Conservation (phyloP, 2,888 invertebrate genomes). For the Nomada lathburiana region DNA sequence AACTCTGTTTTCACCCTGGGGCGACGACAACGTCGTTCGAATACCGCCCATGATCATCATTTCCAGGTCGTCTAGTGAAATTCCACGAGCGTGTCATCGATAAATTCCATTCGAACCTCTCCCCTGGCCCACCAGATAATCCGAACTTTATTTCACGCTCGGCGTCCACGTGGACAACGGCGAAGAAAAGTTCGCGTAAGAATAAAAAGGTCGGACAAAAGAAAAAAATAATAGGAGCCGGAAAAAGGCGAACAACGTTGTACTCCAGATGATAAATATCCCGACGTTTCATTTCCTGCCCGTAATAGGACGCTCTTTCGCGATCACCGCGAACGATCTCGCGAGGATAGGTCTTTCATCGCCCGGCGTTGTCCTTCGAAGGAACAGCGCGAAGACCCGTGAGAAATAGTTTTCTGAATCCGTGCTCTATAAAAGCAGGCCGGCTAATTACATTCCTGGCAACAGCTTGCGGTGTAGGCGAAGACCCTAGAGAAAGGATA, state of each 20-base stretch:
- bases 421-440: slow-evolving; percentile 43
- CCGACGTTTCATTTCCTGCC: slow-evolving; percentile 72
- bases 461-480: slow-evolving; percentile 48
- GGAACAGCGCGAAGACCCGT: slow-evolving; percentile 45
- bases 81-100: slow-evolving; percentile 27
- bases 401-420: slow-evolving; percentile 56
- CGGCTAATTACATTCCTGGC: slow-evolving; percentile 54
- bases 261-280: slow-evolving; percentile 69
- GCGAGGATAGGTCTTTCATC: slow-evolving; percentile 16
- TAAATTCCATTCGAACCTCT: slow-evolving; percentile 32
- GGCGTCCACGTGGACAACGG: not conserved
- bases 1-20: not conserved
- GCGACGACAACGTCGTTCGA: slow-evolving; percentile 13
- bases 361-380: slow-evolving; percentile 22
- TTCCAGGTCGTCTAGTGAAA: slow-evolving; percentile 17
- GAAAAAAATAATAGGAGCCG: not conserved
- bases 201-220: not conserved
- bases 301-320: slow-evolving; percentile 69
- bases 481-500: slow-evolving; percentile 62
- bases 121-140: slow-evolving; percentile 21
- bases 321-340: slow-evolving; percentile 47
- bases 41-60: slow-evolving; percentile 15
- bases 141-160: slow-evolving; percentile 18
- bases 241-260: slow-evolving; percentile 24
- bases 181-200: slow-evolving; percentile 19